Conservation (phyloP, 2,113 vertebrate genomes). For the Tenrec ecaudatus region DNA sequence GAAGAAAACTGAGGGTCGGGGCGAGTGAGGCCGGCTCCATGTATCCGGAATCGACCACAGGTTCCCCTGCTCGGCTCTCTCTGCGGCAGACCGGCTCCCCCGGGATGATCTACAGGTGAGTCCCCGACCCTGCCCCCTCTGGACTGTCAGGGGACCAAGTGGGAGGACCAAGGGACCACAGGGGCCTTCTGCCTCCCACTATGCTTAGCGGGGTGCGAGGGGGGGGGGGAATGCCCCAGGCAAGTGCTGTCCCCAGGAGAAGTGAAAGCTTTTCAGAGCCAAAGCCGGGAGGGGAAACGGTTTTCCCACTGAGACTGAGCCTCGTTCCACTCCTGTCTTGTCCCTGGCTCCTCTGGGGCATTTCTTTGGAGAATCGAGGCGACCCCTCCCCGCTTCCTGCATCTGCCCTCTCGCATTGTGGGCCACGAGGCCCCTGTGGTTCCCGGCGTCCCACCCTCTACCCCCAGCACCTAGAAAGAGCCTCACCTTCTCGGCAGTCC, state of each 20-base stretch:
- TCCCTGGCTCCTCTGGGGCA: neutral
- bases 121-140: neutral
- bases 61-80: conserved; percentile 98
- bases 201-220: neutral
- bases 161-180: neutral
- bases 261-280: neutral
- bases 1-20: conserved; percentile 69
- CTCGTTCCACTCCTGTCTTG: neutral
- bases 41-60: conserved; percentile 99
- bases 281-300: neutral
- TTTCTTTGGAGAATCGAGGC: accelerated
- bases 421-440: accelerated
- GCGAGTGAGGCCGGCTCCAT: conserved; percentile 91
- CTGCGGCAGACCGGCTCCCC: conserved; percentile 97
- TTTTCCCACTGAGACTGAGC: neutral
- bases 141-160: neutral
- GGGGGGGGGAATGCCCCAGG: accelerated
- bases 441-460: neutral
- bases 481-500: neutral
- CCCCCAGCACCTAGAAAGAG: neutral
- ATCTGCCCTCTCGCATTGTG: neutral
- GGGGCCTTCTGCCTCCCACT: neutral
- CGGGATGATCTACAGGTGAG: conserved; percentile 99
- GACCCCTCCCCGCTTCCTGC: accelerated
- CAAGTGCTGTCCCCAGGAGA: accelerated